phyloP scores from a whole-genome alignment of 2,888 invertebrate genomes.

The Leucozona laternaria region DNA sequence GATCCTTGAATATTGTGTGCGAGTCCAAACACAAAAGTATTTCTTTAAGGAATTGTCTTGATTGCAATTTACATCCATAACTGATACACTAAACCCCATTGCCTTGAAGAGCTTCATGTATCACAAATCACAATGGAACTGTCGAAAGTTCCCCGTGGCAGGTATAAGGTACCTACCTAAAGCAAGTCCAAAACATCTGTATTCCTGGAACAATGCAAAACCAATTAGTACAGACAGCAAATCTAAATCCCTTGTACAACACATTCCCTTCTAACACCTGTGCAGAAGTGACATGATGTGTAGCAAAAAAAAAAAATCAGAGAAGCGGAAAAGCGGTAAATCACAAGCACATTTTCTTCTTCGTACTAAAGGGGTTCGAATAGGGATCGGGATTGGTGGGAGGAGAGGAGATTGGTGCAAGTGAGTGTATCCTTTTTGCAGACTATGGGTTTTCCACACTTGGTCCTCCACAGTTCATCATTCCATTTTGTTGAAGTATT shows the following conservation, averaged over 20 bases:
- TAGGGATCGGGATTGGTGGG: neutral
- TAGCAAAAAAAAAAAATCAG: conserved; percentile 61
- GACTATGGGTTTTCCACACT: conserved; percentile 62
- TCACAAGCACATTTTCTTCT: conserved; percentile 17
- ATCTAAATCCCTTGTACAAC: neutral
- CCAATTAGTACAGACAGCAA: conserved; percentile 54
- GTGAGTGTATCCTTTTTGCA: conserved; percentile 41
- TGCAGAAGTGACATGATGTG: conserved; percentile 56
- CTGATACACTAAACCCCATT: neutral
- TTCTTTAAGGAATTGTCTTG: no score
- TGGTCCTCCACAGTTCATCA: conserved; percentile 48
- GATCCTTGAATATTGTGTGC: no score
- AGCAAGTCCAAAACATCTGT: conserved; percentile 28
- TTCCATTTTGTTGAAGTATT: conserved; percentile 63
- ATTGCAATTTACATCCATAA: neutral
- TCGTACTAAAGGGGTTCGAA: neutral
- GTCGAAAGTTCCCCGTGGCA: neutral
- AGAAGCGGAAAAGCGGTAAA: conserved; percentile 41
- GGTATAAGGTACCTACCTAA: neutral
- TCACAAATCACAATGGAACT: neutral
- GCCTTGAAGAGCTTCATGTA: neutral
- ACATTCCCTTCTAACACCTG: neutral
- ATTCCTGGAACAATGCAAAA: conserved; percentile 52
- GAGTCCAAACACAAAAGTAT: no score
- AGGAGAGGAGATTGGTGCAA: neutral